These are phyloP conservation scores for Ormyrus thymus DNA, from an alignment of 2,888 invertebrate species.

Conservation along the genomic window DNA sequence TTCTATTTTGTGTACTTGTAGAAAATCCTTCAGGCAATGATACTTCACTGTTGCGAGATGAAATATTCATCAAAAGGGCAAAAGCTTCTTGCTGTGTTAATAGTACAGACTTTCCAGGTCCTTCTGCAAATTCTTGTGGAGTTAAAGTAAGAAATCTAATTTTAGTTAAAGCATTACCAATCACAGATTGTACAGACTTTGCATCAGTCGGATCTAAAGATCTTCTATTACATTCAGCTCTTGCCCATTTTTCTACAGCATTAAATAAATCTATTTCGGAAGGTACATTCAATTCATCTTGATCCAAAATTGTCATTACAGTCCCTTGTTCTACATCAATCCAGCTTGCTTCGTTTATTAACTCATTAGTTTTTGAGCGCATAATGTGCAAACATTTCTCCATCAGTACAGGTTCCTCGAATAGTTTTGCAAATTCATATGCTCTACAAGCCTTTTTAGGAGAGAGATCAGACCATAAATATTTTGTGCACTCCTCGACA, in stretches of 20 bases:
- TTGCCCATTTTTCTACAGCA: slow-evolving; percentile 83
- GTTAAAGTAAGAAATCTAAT: slow-evolving; percentile 87
- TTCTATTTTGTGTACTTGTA: slow-evolving; percentile 64
- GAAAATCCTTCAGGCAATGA: slow-evolving; percentile 87
- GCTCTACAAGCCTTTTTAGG: slow-evolving; percentile 89
- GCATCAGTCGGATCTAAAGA: slow-evolving; percentile 70
- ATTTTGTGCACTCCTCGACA: slow-evolving; percentile 88
- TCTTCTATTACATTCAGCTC: slow-evolving; percentile 77
- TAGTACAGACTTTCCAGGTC: slow-evolving; percentile 85
- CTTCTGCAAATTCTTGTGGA: slow-evolving; percentile 89
- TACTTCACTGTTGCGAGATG: slow-evolving; percentile 81
- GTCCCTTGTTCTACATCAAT: slow-evolving; percentile 86
- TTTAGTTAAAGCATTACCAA: slow-evolving; percentile 82
- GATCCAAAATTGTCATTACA: slow-evolving; percentile 84
- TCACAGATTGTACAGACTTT: slow-evolving; percentile 66
- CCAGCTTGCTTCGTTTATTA: slow-evolving; percentile 85
- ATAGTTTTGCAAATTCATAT: slow-evolving; percentile 90
- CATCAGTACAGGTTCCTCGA: slow-evolving; percentile 88
- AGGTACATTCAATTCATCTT: slow-evolving; percentile 83
- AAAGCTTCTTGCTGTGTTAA: slow-evolving; percentile 87
- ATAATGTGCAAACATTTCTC: slow-evolving; percentile 90
- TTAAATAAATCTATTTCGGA: slow-evolving; percentile 87
- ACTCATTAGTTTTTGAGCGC: slow-evolving; percentile 84
- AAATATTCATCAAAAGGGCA: slow-evolving; percentile 88
- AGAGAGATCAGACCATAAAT: slow-evolving; percentile 87